phyloP scores from a whole-genome alignment of 2,888 invertebrate genomes.

The Salpingus planirostris region DNA sequence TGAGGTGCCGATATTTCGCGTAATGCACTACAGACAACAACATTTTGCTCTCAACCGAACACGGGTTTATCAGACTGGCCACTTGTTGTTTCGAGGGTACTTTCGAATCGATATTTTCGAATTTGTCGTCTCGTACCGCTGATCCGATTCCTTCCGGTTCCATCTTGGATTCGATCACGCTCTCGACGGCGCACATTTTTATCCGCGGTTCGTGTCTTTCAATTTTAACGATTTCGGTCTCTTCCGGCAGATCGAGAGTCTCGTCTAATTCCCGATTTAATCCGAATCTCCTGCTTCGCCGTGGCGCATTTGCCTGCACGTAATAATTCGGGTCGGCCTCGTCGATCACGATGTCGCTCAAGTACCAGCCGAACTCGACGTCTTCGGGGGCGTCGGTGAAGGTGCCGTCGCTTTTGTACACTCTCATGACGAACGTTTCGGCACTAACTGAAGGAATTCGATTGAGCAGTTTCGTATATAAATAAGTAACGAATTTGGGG shows the following conservation, averaged over 20 bases:
- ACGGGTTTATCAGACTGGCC: slow-evolving; percentile 23
- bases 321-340: slow-evolving; percentile 12
- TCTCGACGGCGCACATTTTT: slow-evolving; percentile 1
- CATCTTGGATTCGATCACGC: background rate
- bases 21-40: slow-evolving; percentile 24
- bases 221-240: background rate
- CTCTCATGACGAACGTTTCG: too few relatives aligned
- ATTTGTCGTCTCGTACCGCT: slow-evolving; percentile 3
- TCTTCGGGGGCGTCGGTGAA: slow-evolving; percentile 23
- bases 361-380: slow-evolving; percentile 30
- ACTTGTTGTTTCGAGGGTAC: slow-evolving; percentile 23
- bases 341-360: slow-evolving; percentile 22
- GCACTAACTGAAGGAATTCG: too few relatives aligned
- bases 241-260: background rate
- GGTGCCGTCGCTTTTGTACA: slow-evolving; percentile 29
- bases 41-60: slow-evolving; percentile 23
- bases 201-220: background rate
- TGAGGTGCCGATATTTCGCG: slow-evolving; percentile 21
- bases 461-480: too few relatives aligned
- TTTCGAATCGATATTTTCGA: slow-evolving; percentile 11
- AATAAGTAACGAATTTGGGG: too few relatives aligned
- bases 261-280: background rate
- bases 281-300: background rate
- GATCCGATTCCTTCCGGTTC: slow-evolving; percentile 11
- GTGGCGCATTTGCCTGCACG: too few relatives aligned